Conservation (phyloP, 1,140 invertebrate species). For the Chelonus insularis region DNA sequence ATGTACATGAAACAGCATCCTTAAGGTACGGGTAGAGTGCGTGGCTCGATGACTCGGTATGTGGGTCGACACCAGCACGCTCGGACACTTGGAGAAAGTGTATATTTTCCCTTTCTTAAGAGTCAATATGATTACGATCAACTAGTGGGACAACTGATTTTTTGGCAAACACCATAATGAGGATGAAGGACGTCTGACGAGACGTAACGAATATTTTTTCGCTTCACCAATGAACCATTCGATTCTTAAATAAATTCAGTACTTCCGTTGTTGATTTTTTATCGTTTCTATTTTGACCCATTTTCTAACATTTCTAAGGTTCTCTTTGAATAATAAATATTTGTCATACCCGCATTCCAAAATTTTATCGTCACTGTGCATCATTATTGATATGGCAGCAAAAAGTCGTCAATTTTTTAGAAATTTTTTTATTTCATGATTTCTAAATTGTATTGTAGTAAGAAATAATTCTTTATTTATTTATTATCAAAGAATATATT, state of each 20-base stretch:
- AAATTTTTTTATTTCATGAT: too few species aligned
- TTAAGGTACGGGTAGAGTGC: constrained; percentile 13
- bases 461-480: too few species aligned
- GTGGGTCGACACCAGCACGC: constrained; percentile 28
- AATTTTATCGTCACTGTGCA: too few species aligned
- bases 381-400: too few species aligned
- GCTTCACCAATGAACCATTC: neutral
- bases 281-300: neutral
- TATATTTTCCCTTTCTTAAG: constrained; percentile 30
- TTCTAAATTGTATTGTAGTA: too few species aligned
- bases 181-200: neutral
- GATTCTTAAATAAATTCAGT: neutral
- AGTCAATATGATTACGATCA: neutral
- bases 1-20: constrained; percentile 17
- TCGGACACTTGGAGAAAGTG: constrained; percentile 29
- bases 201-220: neutral
- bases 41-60: constrained; percentile 24
- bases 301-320: neutral
- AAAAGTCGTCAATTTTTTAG: too few species aligned
- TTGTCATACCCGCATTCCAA: too few species aligned
- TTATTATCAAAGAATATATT: too few species aligned
- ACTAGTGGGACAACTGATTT: constrained; percentile 11
- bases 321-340: too few species aligned
- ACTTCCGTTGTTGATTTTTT: neutral
- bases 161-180: constrained; percentile 4